A percentile compares a stretch with the other conserved stretches of the same genome.
Conservation (phyloP, 2,888 invertebrate species). For the Plemyria rubiginata region DNA sequence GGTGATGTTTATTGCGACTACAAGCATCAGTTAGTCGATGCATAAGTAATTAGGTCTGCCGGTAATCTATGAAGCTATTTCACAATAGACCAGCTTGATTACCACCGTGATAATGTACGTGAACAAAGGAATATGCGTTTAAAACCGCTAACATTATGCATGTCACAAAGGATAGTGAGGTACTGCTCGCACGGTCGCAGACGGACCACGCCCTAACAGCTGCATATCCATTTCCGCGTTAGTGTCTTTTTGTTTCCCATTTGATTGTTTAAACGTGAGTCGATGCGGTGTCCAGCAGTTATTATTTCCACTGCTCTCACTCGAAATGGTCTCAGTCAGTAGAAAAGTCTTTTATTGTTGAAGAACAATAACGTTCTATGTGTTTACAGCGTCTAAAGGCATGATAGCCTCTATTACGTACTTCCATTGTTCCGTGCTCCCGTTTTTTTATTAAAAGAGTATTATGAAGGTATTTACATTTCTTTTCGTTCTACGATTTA, state of each 20-base stretch:
- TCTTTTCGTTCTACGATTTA: slow-evolving; percentile 29
- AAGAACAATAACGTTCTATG: slow-evolving; percentile 82
- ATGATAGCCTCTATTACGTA: slow-evolving; percentile 74
- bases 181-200: slow-evolving; percentile 45
- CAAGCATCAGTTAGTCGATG: not conserved
- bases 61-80: slow-evolving; percentile 7
- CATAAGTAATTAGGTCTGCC: not conserved
- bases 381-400: slow-evolving; percentile 81
- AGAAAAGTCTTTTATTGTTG: slow-evolving; percentile 83
- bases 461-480: slow-evolving; percentile 51
- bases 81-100: slow-evolving; percentile 5
- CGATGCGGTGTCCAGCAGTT: slow-evolving; percentile 81
- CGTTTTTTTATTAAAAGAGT: slow-evolving; percentile 45
- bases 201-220: slow-evolving; percentile 46
- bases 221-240: slow-evolving; percentile 83
- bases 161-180: not conserved
- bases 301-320: slow-evolving; percentile 79
- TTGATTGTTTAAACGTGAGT: slow-evolving; percentile 84
- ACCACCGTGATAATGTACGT: not conserved
- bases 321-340: slow-evolving; percentile 81
- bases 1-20: not conserved
- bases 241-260: slow-evolving; percentile 82
- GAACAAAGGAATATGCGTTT: slow-evolving; percentile 8
- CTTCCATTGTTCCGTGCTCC: slow-evolving; percentile 62
- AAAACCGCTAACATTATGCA: not conserved